Conservation (phyloP, 2,113 vertebrate genomes). For the Panthera leo region DNA sequence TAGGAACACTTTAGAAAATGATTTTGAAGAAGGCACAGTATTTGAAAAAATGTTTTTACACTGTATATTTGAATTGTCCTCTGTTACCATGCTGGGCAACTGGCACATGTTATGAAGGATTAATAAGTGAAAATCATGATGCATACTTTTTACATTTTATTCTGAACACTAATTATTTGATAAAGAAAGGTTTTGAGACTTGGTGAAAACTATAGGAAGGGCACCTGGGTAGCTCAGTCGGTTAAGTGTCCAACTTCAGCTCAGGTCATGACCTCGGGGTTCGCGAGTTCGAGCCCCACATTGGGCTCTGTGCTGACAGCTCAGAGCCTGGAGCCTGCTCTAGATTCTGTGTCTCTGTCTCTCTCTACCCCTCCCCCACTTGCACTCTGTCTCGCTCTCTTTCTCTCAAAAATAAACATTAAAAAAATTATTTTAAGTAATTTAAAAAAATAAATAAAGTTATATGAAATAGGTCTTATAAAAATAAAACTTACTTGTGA, state of each 20-base stretch:
- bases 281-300: too few relatives aligned
- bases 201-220: conserved; percentile 28
- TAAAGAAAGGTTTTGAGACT: background rate
- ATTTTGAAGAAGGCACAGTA: background rate
- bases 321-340: too few relatives aligned
- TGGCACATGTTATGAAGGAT: background rate
- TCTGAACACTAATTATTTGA: background rate
- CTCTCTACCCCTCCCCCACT: too few relatives aligned
- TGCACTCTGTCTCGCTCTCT: too few relatives aligned
- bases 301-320: too few relatives aligned
- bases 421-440: too few relatives aligned
- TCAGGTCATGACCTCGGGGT: too few relatives aligned
- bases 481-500: conserved; percentile 32
- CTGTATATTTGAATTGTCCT: background rate
- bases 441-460: background rate
- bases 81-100: background rate
- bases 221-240: too few relatives aligned
- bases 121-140: background rate
- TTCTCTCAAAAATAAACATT: too few relatives aligned
- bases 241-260: too few relatives aligned
- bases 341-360: too few relatives aligned
- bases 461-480: background rate
- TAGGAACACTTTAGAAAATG: conserved; percentile 2
- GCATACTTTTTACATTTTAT: background rate
- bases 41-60: conserved; percentile 13